Evolutionary conservation across 1,140 invertebrate genomes (phyloP).

Genomic region (Cardiocondyla obscurior): DNA sequence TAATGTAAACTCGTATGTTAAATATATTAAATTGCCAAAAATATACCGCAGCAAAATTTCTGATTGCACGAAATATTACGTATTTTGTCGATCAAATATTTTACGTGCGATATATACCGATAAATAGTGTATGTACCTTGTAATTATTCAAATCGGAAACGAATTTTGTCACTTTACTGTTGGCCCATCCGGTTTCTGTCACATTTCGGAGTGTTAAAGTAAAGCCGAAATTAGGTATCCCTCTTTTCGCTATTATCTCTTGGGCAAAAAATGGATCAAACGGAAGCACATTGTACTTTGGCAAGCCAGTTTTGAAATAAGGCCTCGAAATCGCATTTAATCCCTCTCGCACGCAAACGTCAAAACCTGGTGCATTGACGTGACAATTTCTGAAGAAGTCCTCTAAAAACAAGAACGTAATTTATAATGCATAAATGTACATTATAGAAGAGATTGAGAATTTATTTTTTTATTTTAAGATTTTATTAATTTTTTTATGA

Average conservation of each 20-base stretch:
- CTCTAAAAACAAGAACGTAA: conserved; percentile 69
- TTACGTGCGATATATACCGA: neutral
- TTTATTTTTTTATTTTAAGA: too few relatives aligned
- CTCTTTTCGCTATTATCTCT: conserved; percentile 87
- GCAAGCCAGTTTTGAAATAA: conserved; percentile 90
- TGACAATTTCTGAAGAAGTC: conserved; percentile 86
- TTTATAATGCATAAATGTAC: neutral
- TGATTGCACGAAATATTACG: neutral
- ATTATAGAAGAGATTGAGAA: neutral
- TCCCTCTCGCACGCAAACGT: conserved; percentile 88
- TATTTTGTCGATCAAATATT: neutral
- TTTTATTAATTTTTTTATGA: too few relatives aligned
- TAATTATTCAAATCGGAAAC: conserved; percentile 80
- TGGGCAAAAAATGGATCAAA: conserved; percentile 91
- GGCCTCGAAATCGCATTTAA: conserved; percentile 89
- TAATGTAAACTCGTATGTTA: neutral
- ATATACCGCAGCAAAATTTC: neutral
- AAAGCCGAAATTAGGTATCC: conserved; percentile 86
- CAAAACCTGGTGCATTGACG: conserved; percentile 86
- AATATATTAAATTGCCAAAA: neutral
- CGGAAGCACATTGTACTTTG: conserved; percentile 88
- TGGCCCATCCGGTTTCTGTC: conserved; percentile 90
- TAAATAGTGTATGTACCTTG: conserved; percentile 70
- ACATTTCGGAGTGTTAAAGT: conserved; percentile 89
- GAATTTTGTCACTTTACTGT: conserved; percentile 90